phyloP scores from a whole-genome alignment of 1,140 invertebrate genomes.

The Pogonomyrmex barbatus region DNA sequence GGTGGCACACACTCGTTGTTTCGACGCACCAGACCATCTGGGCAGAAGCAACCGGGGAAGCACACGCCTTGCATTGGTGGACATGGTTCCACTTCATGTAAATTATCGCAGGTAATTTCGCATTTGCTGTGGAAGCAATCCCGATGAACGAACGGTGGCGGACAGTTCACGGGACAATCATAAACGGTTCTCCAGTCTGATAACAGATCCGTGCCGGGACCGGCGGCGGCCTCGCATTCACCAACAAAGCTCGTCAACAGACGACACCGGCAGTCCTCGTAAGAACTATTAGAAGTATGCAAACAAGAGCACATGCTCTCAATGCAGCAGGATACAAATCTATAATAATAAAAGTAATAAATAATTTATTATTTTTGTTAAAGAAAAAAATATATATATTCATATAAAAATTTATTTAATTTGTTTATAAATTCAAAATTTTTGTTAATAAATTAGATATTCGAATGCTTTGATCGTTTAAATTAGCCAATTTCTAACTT shows the following conservation, averaged over 20 bases:
- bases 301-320: slow-evolving; percentile 91
- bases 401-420: not conserved
- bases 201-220: slow-evolving; percentile 88
- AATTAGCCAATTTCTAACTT: not conserved
- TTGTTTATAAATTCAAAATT: not conserved
- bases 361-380: not conserved
- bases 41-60: slow-evolving; percentile 94
- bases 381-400: not conserved
- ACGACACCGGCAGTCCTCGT: slow-evolving; percentile 89
- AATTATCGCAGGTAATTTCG: slow-evolving; percentile 90
- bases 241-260: slow-evolving; percentile 90
- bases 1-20: slow-evolving; percentile 90
- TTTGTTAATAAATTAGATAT: not conserved
- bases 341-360: not conserved
- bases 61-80: slow-evolving; percentile 89
- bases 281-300: slow-evolving; percentile 81
- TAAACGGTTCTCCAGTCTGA: slow-evolving; percentile 90
- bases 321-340: slow-evolving; percentile 90
- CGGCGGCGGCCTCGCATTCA: slow-evolving; percentile 88
- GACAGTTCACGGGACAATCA: slow-evolving; percentile 90
- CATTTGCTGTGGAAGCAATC: slow-evolving; percentile 91
- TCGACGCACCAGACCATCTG: slow-evolving; percentile 90
- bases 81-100: slow-evolving; percentile 88
- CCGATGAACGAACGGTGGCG: slow-evolving; percentile 90
- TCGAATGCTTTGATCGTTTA: not conserved